Evolutionary conservation across 2,888 invertebrate species (phyloP).

Genomic region (Andrena haemorrhoa): DNA sequence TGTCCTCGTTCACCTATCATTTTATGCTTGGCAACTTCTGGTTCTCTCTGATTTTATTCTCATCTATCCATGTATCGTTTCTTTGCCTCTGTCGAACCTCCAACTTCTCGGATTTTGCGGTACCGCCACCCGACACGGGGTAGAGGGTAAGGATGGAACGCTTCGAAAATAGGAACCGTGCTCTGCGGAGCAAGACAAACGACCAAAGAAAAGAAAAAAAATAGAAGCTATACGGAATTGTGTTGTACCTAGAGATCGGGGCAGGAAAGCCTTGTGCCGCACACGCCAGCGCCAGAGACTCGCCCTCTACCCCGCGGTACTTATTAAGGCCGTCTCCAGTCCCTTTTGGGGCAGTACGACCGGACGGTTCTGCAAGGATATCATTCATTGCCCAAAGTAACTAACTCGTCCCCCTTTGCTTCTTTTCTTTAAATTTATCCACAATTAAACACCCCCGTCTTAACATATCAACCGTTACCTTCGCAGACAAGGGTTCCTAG

Average conservation of each 20-base stretch:
- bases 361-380: constrained; percentile 84
- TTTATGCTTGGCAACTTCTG: constrained; percentile 12
- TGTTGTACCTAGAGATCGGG: constrained; percentile 82
- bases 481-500: constrained; percentile 20
- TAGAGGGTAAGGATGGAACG: constrained; percentile 75
- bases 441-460: constrained; percentile 9
- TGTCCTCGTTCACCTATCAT: constrained; percentile 27
- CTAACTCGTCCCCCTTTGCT: constrained; percentile 39
- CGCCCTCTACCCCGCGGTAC: constrained; percentile 80
- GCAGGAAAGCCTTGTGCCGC: constrained; percentile 83
- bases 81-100: constrained; percentile 26
- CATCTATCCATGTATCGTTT: constrained; percentile 14
- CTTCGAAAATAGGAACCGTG: constrained; percentile 69
- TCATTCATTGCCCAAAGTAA: constrained; percentile 62
- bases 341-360: constrained; percentile 83
- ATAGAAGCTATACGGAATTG: constrained; percentile 68
- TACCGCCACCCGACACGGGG: constrained; percentile 72
- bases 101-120: constrained; percentile 57
- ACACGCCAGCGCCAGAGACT: constrained; percentile 82
- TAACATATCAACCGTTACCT: neutral
- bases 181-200: constrained; percentile 67
- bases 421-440: constrained; percentile 8
- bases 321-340: constrained; percentile 85
- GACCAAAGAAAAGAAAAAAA: constrained; percentile 58
- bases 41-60: constrained; percentile 15